Conservation (phyloP, 2,113 vertebrate species). For the Calypte anna region DNA sequence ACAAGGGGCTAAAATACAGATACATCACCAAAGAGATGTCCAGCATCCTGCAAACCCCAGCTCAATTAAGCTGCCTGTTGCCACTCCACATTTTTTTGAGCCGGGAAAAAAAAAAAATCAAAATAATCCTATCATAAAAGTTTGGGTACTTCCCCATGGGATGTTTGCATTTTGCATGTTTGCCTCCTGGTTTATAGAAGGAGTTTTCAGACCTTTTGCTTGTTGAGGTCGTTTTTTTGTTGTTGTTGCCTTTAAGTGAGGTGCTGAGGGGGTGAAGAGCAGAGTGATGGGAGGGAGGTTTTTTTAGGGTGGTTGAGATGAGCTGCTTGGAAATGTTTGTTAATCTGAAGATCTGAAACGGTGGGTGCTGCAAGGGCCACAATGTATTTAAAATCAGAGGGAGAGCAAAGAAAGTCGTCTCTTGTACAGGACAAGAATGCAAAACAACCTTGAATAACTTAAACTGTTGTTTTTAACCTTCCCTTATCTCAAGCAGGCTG, state of each 20-base stretch:
- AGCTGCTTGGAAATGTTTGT: conserved; percentile 23
- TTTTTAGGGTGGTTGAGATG: not conserved
- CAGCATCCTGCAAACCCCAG: not conserved
- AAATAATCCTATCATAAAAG: not conserved
- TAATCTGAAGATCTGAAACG: conserved; percentile 47
- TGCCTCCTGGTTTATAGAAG: not conserved
- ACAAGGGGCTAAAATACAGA: conserved; percentile 60
- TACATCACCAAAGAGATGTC: conserved; percentile 38
- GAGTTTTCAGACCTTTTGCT: conserved; percentile 22
- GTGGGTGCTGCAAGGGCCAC: conserved; percentile 49
- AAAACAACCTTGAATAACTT: conserved; percentile 91
- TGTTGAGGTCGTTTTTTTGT: not conserved
- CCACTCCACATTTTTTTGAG: not conserved
- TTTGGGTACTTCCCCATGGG: not conserved
- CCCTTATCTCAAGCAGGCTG: conserved; percentile 82
- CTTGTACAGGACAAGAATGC: conserved; percentile 82
- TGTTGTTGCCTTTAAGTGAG: not conserved
- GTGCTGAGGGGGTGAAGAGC: not conserved
- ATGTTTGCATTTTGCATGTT: not conserved
- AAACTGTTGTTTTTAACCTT: conserved; percentile 87
- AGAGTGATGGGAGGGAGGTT: not conserved
- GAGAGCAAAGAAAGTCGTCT: conserved; percentile 71
- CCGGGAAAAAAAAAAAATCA: not conserved
- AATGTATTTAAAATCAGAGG: conserved; percentile 56
- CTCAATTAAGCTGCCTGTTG: not conserved